phyloP scores from a whole-genome alignment of 2,888 invertebrate genomes.

The Onthophagus sagittarius region DNA sequence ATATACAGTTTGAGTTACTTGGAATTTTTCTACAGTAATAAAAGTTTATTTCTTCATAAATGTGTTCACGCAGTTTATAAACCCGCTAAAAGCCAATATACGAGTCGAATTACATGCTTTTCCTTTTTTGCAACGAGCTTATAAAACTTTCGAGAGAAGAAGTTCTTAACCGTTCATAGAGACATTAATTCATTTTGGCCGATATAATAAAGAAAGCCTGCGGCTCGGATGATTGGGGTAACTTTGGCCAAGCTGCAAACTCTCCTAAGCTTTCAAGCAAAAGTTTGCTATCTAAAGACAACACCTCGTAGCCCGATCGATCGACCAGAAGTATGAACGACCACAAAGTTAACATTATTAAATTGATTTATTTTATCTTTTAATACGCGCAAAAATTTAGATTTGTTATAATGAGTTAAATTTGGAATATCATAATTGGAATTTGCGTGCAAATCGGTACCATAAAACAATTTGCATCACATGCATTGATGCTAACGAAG shows the following conservation, averaged over 20 bases:
- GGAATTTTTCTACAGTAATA: background rate
- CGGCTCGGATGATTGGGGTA: conserved; percentile 1
- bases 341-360: background rate
- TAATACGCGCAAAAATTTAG: too few species aligned
- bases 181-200: conserved; percentile 22
- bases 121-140: background rate
- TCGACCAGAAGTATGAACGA: background rate
- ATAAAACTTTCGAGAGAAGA: background rate
- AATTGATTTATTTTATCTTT: too few species aligned
- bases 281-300: background rate
- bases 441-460: background rate
- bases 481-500: background rate
- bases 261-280: background rate
- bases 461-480: background rate
- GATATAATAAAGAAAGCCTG: conserved; percentile 19
- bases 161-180: conserved; percentile 16
- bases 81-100: background rate
- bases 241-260: conserved; percentile 5
- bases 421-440: background rate
- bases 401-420: too few species aligned
- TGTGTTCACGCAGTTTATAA: background rate
- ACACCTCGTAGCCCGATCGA: background rate
- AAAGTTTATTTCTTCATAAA: background rate
- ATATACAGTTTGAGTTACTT: background rate
- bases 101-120: background rate